Percentiles rank a stretch among this genome's conserved stretches.
phyloP scores from a whole-genome alignment of 92 coral and sea anemone genomes.

The Scolanthus callimorphus region DNA sequence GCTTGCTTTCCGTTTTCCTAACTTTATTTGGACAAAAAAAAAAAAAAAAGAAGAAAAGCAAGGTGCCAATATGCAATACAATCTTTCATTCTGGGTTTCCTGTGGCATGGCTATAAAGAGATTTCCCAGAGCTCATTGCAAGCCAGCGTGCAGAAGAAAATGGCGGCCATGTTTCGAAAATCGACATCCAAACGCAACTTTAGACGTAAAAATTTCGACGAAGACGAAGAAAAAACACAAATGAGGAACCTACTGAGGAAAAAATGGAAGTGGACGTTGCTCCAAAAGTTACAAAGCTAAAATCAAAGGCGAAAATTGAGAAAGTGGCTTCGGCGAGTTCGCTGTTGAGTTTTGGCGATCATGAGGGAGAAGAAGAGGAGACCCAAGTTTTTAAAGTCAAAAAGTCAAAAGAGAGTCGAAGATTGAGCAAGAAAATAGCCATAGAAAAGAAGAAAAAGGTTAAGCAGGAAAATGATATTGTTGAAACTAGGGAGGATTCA shows the following conservation, averaged over 20 bases:
- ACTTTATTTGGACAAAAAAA: too few relatives aligned
- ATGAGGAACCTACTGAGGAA: background rate
- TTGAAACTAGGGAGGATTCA: conserved; percentile 5
- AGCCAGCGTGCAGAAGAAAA: conserved; percentile 16
- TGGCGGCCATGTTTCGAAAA: conserved; percentile 95
- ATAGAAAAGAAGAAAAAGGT: conserved; percentile 70
- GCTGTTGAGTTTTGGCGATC: conserved; percentile 83
- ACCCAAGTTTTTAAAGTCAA: conserved; percentile 83
- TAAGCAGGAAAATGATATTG: conserved; percentile 7
- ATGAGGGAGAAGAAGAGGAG: conserved; percentile 51
- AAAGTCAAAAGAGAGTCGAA: conserved; percentile 96
- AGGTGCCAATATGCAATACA: too few relatives aligned
- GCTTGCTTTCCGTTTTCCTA: too few relatives aligned
- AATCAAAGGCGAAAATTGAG: conserved; percentile 46
- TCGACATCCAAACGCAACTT: conserved; percentile 67
- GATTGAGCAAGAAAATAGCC: conserved; percentile 69
- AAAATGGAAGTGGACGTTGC: conserved; percentile 12
- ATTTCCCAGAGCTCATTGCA: too few relatives aligned
- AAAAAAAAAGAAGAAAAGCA: too few relatives aligned
- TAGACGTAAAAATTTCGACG: conserved; percentile 70
- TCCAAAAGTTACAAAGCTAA: conserved; percentile 17
- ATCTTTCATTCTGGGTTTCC: too few relatives aligned
- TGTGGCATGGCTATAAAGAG: too few relatives aligned
- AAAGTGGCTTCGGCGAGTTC: conserved; percentile 63
- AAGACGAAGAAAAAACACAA: conserved; percentile 52